Evolutionary conservation across 2,888 invertebrate species (phyloP).

Genomic region (Neoaliturus tenellus): DNA sequence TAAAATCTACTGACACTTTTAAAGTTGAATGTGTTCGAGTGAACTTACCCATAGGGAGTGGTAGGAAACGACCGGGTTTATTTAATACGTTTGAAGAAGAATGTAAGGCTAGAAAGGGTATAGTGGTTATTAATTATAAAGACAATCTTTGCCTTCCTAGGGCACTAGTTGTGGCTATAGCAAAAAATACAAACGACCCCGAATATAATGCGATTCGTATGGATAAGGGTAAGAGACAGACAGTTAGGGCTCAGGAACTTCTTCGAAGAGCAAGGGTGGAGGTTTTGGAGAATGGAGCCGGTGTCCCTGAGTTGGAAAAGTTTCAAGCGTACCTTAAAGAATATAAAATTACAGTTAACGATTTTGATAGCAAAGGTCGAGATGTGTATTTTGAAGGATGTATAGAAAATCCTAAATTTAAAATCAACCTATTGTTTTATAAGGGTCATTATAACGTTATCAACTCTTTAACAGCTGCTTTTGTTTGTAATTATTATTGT

Average conservation of each 20-base stretch:
- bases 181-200: slow-evolving; percentile 55
- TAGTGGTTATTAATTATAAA: slow-evolving; percentile 61
- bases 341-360: slow-evolving; percentile 1
- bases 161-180: slow-evolving; percentile 59
- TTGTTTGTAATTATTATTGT: slow-evolving; percentile 65
- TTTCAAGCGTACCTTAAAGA: slow-evolving; percentile 35
- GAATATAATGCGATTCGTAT: background rate
- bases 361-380: slow-evolving; percentile 25
- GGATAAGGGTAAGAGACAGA: background rate
- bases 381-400: slow-evolving; percentile 14
- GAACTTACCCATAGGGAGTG: slow-evolving; percentile 44
- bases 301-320: slow-evolving; percentile 8
- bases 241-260: slow-evolving; percentile 5
- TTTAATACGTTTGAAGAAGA: slow-evolving; percentile 52
- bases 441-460: slow-evolving; percentile 65
- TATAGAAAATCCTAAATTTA: background rate
- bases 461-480: slow-evolving; percentile 64
- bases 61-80: background rate
- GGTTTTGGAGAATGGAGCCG: background rate
- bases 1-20: slow-evolving; percentile 6
- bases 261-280: background rate
- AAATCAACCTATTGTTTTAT: slow-evolving; percentile 64
- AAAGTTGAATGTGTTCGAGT: slow-evolving; percentile 55
- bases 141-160: slow-evolving; percentile 57
- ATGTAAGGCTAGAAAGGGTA: slow-evolving; percentile 22